These are phyloP conservation scores for Sycobia sp. DNA, from an alignment of 1,140 invertebrate genomes.

Conservation along the genomic window DNA sequence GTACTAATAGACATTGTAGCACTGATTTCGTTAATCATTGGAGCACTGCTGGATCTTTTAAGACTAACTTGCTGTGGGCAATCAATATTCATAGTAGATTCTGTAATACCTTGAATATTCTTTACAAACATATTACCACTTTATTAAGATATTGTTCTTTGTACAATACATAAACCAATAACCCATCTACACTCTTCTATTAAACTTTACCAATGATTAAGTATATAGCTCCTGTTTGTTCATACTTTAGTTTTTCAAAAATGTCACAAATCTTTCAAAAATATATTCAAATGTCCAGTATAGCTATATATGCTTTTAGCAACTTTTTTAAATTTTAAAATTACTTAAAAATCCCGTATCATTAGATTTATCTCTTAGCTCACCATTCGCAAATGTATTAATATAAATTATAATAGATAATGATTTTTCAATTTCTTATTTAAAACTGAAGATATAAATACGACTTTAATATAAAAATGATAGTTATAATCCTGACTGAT, in stretches of 20 bases:
- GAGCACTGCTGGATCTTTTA: constrained; percentile 82
- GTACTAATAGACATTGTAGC: constrained; percentile 58
- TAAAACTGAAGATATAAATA: no score
- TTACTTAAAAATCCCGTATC: background rate
- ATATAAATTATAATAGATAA: no score
- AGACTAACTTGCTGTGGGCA: constrained; percentile 65
- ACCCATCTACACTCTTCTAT: constrained; percentile 28
- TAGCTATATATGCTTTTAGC: background rate
- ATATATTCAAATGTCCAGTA: background rate
- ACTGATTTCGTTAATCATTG: constrained; percentile 77
- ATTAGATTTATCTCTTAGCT: background rate
- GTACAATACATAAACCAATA: background rate
- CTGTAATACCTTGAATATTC: constrained; percentile 23
- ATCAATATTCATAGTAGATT: constrained; percentile 67
- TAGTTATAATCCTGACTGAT: no score
- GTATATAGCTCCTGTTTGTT: no score
- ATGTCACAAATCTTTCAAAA: background rate
- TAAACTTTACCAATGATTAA: background rate
- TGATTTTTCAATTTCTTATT: no score
- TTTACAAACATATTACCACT: constrained; percentile 29
- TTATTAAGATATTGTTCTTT: background rate
- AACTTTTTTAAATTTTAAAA: background rate
- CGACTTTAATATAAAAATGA: no score
- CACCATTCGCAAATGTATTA: background rate
- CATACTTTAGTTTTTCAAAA: background rate